These are phyloP conservation scores for Motacilla alba DNA, from an alignment of 2,113 vertebrate species.

Conservation along the genomic window DNA sequence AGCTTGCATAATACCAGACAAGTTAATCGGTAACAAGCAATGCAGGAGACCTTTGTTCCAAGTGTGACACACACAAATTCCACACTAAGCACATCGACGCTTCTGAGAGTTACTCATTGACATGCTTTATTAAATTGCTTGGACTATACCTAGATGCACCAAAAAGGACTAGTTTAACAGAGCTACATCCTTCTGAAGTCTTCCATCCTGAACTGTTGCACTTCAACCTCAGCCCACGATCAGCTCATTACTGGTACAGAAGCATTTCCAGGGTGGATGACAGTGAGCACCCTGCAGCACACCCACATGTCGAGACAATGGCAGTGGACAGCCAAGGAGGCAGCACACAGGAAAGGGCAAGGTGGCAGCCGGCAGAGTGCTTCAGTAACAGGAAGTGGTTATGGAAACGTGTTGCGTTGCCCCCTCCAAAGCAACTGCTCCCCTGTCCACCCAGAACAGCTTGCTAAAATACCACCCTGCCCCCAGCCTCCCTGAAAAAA, in stretches of 20 bases:
- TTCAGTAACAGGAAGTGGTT: not conserved
- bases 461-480: not conserved
- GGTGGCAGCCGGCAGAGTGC: not conserved
- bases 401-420: not conserved
- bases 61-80: constrained; percentile 40
- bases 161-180: not conserved
- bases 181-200: not conserved
- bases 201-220: not conserved
- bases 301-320: not conserved
- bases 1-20: constrained; percentile 29
- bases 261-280: not conserved
- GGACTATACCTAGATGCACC: not conserved
- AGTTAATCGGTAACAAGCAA: constrained; percentile 70
- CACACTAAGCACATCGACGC: constrained; percentile 44
- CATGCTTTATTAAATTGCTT: constrained; percentile 28
- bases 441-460: not conserved
- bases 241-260: not conserved
- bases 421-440: fast-evolving
- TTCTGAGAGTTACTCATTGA: constrained; percentile 66
- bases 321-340: not conserved
- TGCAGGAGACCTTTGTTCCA: constrained; percentile 69
- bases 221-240: not conserved
- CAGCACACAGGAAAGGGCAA: not conserved
- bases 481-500: not conserved
- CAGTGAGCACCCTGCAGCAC: not conserved